Evolutionary conservation across 2,888 invertebrate genomes (phyloP), one percentile per base, ranked within the genome.

Genomic region (Automeris io): DNA sequence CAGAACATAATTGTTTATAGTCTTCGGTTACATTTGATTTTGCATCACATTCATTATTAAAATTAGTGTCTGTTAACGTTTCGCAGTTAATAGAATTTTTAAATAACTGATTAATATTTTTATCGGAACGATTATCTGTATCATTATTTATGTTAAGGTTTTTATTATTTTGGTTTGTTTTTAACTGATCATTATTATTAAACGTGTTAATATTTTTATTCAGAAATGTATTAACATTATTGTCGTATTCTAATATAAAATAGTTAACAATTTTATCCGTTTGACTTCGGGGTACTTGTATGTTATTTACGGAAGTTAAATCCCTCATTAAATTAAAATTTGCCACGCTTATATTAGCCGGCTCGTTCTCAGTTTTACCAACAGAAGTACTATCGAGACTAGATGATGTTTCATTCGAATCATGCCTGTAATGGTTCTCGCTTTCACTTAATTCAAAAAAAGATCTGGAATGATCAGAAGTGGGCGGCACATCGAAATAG

Each of bases 361-460:
- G 59, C 54, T 70, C 60, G 51, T 65, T 63, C 21, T 38, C 31
- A 46, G 45, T 40, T 21, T 57, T 50, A 19, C 43, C 37, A 5
- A 33, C 33, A 35, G 11, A 9, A 3, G 26, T 22, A 8, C 4
- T 24, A 19, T 35, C 24, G 6, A 9, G 26, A 19, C 38, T 33
- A 18, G 24, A 1, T 13, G 18, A 8, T 19, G 9, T 37, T 26
- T 18, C 24, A 16, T 2, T 25, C 7, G 4, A 32, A 8, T 23
- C 35, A 18, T 35, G 42, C 32, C 36, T 45, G 34, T 59, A 46
- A 25, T 53, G 57, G 24, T 52, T 46, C 43, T 54, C 41, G 41
- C 41, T 46, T 48, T 54, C 49, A 57, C 86, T 85, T 38, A 85
- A 64, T 52, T 86, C 85, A 83, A 86, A 86, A 86, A 86, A 86